Percentiles rank a stretch among this genome's conserved stretches.
Conservation (phyloP, 2,888 invertebrate genomes). For the Strigamia crassipes region DNA sequence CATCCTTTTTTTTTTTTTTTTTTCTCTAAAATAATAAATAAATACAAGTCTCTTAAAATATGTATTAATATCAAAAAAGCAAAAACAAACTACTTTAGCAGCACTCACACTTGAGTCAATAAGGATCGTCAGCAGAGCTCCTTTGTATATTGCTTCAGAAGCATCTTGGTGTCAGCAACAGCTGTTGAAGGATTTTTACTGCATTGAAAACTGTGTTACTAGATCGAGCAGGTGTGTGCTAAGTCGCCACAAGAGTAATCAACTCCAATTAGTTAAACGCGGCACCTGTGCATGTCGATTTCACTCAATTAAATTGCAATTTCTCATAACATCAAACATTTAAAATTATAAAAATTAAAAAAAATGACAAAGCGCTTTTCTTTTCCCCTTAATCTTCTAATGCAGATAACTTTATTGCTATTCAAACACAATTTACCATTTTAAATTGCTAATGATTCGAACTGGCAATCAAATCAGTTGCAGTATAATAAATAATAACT, state of each 20-base stretch:
- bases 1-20: too few relatives aligned
- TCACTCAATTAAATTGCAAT: background rate
- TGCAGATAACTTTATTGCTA: too few relatives aligned
- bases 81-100: background rate
- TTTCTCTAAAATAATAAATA: background rate
- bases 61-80: background rate
- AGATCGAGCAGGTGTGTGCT: constrained; percentile 24
- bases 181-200: background rate
- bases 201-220: constrained; percentile 32
- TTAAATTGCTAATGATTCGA: too few relatives aligned
- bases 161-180: constrained; percentile 23
- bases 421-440: too few relatives aligned
- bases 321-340: background rate
- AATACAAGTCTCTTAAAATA: background rate
- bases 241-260: constrained; percentile 28
- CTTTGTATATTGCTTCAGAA: background rate
- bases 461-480: too few relatives aligned
- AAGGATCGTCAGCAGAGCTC: constrained; percentile 14
- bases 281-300: constrained; percentile 2
- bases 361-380: too few relatives aligned
- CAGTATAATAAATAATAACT: too few relatives aligned
- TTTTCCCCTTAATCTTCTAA: too few relatives aligned
- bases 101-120: background rate
- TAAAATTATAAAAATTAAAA: too few relatives aligned
- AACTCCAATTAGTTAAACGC: constrained; percentile 31